Evolutionary conservation across 2,888 invertebrate genomes (phyloP), one percentile per base, ranked within the genome.

Genomic region (Dynastes maya): DNA sequence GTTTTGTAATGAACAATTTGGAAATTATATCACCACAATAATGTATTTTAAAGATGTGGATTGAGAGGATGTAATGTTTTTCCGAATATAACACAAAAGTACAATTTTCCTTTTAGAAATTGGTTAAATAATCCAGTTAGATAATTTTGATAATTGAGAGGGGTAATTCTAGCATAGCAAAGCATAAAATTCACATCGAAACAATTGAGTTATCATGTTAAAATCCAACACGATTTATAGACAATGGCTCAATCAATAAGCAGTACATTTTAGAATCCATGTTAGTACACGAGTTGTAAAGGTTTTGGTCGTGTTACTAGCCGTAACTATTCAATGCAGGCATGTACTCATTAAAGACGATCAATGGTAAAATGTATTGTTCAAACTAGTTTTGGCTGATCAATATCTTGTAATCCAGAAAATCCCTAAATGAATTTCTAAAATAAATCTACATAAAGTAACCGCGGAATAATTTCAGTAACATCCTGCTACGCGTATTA

Each of bases 401-500:
- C 71, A 55, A 71, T 58, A 71, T 71, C 3, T 32, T 71, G 58
- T 71, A 71, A 71, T 71, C 71, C 55, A 55, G 53, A 55, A 71
- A 32, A 71, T 55, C 68, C 68, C 11, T 29, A 13, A 68, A 68
- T 27, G 68, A 49, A 49, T 49, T 68, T 55, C 58, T 22, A 67
- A 77, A 77, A 77, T 77, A 77, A 77, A 70, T 77, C 77, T 77
- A 61, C 45, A 49, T 49, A 70, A 77, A 77, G 77, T 77, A 77
- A 77, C 61, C 55, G 53, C 37, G 65, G 51, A 76, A 76, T 68
- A 22, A 58, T 77, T 77, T 77, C 77, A 77, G 68, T 70, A 77
- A 77, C 67, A 32, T 8, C 58, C 67, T 8, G 58, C 68, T 40
- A 51, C 77, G 13, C 45, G 49, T 55, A 45, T 77, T 68, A 68